phyloP scores from a whole-genome alignment of 2,888 invertebrate species.

The Crossocerus cetratus region DNA sequence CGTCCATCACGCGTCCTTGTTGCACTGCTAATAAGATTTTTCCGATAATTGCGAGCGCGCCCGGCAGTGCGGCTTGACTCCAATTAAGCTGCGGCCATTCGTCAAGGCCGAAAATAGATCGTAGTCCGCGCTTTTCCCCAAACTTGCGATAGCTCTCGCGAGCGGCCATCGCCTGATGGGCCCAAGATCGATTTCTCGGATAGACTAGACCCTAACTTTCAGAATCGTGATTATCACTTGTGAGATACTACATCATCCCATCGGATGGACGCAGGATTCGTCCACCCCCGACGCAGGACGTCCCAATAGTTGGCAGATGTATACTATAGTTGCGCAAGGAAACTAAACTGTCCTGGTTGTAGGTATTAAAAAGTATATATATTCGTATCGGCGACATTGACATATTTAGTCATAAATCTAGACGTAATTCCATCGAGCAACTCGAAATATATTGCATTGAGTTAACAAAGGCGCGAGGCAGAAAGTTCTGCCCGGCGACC shows the following conservation, averaged over 20 bases:
- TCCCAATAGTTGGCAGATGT: slow-evolving; percentile 26
- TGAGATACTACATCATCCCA: slow-evolving; percentile 3
- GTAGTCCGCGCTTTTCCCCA: slow-evolving; percentile 1
- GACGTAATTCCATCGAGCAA: no score
- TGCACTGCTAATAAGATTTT: slow-evolving; percentile 13
- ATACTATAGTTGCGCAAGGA: no score
- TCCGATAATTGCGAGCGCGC: slow-evolving; percentile 30
- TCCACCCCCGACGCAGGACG: slow-evolving; percentile 63
- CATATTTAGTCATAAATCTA: no score
- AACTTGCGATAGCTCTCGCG: slow-evolving; percentile 2
- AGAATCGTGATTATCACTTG: no score
- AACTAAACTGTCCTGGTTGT: no score
- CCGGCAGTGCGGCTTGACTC: neutral
- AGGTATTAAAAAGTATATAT: no score
- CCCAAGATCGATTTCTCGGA: slow-evolving; percentile 5
- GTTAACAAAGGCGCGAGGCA: no score
- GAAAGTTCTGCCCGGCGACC: no score
- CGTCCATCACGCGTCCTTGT: neutral
- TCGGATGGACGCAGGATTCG: slow-evolving; percentile 62
- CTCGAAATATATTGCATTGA: no score
- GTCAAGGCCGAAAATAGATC: slow-evolving; percentile 8
- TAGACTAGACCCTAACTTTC: slow-evolving; percentile 5
- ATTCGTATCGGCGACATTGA: no score
- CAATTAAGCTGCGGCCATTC: slow-evolving; percentile 15
- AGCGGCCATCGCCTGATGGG: neutral